Evolutionary conservation across 2,113 vertebrate species (phyloP).

Genomic region (Stegastes partitus): DNA sequence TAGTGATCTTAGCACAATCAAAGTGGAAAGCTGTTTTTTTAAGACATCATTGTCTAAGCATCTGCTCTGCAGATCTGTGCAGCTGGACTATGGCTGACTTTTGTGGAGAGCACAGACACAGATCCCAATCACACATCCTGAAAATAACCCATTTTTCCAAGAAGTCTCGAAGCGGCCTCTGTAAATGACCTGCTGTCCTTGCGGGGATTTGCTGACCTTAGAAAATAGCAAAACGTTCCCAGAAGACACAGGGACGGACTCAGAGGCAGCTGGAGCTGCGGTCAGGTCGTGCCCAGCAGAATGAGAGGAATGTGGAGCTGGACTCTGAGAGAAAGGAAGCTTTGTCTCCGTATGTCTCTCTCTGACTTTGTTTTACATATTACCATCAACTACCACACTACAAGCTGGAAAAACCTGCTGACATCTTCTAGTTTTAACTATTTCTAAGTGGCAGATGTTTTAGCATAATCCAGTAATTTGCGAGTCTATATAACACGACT

Average conservation of each 20-base stretch:
- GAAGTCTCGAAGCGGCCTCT: not conserved
- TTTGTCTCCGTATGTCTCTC: conserved; percentile 39
- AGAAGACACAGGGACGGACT: not conserved
- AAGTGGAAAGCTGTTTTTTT: conserved; percentile 13
- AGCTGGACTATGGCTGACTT: not conserved
- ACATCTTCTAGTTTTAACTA: no score
- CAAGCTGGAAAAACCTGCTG: no score
- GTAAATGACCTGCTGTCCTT: conserved; percentile 7
- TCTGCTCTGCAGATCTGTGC: conserved; percentile 3
- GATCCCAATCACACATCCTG: not conserved
- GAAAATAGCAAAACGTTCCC: conserved; percentile 27
- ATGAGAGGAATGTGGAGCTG: conserved; percentile 61
- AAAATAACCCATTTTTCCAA: not conserved
- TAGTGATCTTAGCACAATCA: conserved; percentile 2
- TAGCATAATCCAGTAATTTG: no score
- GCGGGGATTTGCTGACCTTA: conserved; percentile 22
- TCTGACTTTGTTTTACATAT: not conserved
- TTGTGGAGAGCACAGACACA: not conserved
- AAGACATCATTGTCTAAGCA: not conserved
- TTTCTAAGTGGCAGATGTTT: no score
- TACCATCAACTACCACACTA: no score
- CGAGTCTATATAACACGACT: no score
- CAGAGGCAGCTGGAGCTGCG: conserved; percentile 4
- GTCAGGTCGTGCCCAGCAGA: conserved; percentile 33
- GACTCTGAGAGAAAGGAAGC: conserved; percentile 42